Evolutionary conservation across 2,797 vertebrate species (phyloP).

Genomic region (Oceanodroma leucorhoa): DNA sequence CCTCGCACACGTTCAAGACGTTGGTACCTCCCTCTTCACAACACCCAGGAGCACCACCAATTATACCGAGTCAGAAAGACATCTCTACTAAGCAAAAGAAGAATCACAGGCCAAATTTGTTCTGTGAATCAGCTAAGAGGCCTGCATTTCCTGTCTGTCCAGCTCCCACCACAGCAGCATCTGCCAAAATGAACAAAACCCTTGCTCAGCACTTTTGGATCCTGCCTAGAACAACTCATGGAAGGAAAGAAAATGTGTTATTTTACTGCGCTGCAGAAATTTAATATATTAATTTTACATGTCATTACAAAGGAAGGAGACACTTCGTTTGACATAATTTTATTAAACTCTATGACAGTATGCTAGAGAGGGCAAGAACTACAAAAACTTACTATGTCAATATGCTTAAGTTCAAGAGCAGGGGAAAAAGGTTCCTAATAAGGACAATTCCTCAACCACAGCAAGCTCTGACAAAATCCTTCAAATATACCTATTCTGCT

Average conservation of each 20-base stretch:
- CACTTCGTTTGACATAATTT: not conserved
- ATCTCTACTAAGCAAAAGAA: slow-evolving; percentile 19
- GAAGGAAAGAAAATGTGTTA: slow-evolving; percentile 32
- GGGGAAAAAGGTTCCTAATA: not conserved
- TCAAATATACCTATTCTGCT: not conserved
- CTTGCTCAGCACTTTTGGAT: slow-evolving; percentile 48
- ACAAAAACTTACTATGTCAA: not conserved
- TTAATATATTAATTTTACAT: not conserved
- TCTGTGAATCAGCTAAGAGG: slow-evolving; percentile 19
- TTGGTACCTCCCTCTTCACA: not conserved
- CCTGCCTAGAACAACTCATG: slow-evolving; percentile 42
- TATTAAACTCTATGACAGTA: not conserved
- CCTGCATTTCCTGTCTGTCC: slow-evolving; percentile 63
- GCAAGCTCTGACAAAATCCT: not conserved
- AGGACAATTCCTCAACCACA: not conserved
- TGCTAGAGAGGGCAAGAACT: not conserved
- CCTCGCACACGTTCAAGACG: not conserved
- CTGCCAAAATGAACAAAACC: not conserved
- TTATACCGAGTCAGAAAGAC: slow-evolving; percentile 18
- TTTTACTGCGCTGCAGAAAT: not conserved
- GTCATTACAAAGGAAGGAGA: not conserved
- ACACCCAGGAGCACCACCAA: slow-evolving; percentile 13
- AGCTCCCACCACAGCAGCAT: slow-evolving; percentile 58
- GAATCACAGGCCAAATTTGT: slow-evolving; percentile 41
- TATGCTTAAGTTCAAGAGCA: not conserved